phyloP scores from a whole-genome alignment of 2,113 vertebrate genomes.

The Malurus melanocephalus region DNA sequence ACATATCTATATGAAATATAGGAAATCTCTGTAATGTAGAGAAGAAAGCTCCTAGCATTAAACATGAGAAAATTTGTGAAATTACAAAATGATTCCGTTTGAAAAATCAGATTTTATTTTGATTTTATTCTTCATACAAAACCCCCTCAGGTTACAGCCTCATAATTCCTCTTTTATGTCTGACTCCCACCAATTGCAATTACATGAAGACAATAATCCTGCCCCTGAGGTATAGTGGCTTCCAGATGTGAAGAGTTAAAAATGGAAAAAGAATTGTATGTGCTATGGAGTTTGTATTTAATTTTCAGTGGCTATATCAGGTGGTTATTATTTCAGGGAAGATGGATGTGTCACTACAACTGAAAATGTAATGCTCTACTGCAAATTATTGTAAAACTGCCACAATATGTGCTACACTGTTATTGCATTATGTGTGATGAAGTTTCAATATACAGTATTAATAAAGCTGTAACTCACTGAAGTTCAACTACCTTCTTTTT shows the following conservation, averaged over 20 bases:
- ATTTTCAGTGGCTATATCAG: not conserved
- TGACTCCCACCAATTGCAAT: not conserved
- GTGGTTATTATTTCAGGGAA: not conserved
- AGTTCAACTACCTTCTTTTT: not conserved
- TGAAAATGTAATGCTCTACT: not conserved
- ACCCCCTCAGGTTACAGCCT: not conserved
- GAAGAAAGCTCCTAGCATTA: not conserved
- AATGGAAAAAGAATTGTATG: not conserved
- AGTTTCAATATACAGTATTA: not conserved
- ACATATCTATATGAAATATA: too few species aligned
- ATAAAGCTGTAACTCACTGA: not conserved
- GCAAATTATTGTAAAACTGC: not conserved
- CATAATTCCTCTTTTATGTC: not conserved
- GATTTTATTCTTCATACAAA: not conserved
- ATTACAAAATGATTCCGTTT: not conserved
- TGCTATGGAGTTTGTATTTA: not conserved
- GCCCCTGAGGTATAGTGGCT: not conserved
- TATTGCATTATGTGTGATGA: not conserved
- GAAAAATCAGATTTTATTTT: not conserved
- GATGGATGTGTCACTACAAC: not conserved
- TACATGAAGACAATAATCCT: not conserved
- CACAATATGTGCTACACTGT: not conserved
- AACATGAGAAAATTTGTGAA: not conserved
- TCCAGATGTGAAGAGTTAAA: not conserved
- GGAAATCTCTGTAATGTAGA: not conserved